These are phyloP conservation scores for Augochlorella aurata DNA, from an alignment of 2,888 invertebrate genomes.

Conservation along the genomic window DNA sequence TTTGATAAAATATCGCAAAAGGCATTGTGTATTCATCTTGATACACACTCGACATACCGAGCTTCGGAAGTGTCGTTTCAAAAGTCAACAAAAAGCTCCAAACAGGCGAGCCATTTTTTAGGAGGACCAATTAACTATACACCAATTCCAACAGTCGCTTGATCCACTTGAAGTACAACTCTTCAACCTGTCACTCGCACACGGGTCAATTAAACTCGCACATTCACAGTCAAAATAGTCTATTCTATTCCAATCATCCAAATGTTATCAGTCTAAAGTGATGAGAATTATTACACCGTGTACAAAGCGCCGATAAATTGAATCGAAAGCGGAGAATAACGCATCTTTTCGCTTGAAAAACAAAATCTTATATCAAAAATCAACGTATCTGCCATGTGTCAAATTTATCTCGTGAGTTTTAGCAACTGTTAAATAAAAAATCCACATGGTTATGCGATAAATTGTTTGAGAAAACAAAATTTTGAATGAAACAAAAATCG, in stretches of 20 bases:
- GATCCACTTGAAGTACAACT: neutral
- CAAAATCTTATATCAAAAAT: too few relatives aligned
- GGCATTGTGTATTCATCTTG: neutral
- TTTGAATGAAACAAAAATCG: too few relatives aligned
- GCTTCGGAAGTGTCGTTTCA: neutral
- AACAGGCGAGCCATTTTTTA: neutral
- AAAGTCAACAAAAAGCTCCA: conserved; percentile 1
- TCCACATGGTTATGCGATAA: too few relatives aligned
- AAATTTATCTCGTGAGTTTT: too few relatives aligned
- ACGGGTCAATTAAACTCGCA: neutral
- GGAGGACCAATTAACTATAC: neutral
- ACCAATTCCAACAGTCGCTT: neutral
- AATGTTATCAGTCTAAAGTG: conserved; percentile 3
- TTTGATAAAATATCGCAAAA: neutral
- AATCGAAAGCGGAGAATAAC: neutral
- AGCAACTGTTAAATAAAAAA: too few relatives aligned
- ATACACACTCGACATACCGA: neutral
- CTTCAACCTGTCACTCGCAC: neutral
- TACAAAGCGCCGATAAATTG: neutral
- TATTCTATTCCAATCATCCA: neutral
- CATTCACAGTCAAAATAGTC: neutral
- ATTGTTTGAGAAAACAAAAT: too few relatives aligned
- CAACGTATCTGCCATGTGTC: too few relatives aligned
- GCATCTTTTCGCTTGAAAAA: too few relatives aligned
- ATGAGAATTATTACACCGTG: neutral